phyloP scores from a whole-genome alignment of 2,888 invertebrate species.

The Phorcus lineatus region DNA sequence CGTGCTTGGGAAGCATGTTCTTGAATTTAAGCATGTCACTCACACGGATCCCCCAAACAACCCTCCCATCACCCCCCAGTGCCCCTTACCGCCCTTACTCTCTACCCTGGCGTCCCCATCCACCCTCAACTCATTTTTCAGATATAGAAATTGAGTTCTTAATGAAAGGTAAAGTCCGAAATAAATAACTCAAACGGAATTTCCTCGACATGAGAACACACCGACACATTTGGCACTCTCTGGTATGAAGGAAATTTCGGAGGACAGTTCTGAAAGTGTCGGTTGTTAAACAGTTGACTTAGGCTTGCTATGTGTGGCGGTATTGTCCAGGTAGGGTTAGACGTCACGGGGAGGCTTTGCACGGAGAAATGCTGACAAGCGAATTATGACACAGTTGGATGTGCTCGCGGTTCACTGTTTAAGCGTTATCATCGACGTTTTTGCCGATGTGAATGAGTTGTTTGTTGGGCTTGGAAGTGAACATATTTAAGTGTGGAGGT shows the following conservation, averaged over 20 bases:
- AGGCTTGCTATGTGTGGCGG: neutral
- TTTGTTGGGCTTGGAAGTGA: neutral
- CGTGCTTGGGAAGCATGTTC: neutral
- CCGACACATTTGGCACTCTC: too few relatives aligned
- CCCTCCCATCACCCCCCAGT: too few relatives aligned
- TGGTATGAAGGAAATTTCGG: too few relatives aligned
- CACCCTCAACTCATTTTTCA: neutral
- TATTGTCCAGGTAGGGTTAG: neutral
- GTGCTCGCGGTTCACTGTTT: neutral
- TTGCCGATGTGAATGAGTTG: neutral
- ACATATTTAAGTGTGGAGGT: neutral
- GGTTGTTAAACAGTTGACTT: neutral
- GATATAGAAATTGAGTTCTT: too few relatives aligned
- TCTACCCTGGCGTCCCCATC: neutral
- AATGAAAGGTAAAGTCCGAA: too few relatives aligned
- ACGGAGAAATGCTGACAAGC: neutral
- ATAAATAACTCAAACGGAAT: too few relatives aligned
- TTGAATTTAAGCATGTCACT: constrained; percentile 13
- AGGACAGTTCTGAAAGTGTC: too few relatives aligned
- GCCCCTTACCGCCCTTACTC: too few relatives aligned
- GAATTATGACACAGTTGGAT: neutral
- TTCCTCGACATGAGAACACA: too few relatives aligned
- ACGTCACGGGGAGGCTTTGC: neutral
- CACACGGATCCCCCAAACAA: neutral
- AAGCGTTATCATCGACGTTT: neutral